A percentile compares a stretch with the other conserved stretches of the same genome.
Conservation (phyloP, 1,140 invertebrate genomes). For the Pteromalus puparum region DNA sequence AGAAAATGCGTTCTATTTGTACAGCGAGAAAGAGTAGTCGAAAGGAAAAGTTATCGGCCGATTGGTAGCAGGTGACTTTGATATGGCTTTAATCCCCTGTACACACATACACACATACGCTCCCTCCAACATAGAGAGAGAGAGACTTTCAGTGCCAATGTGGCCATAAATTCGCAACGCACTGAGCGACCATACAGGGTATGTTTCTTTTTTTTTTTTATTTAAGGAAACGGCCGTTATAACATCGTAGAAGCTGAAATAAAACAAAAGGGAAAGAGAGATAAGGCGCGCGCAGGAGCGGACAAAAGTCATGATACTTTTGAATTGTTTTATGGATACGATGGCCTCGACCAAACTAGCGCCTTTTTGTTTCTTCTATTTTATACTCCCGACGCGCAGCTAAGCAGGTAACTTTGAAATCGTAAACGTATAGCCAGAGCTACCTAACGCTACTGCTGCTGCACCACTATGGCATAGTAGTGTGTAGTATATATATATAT, state of each 20-base stretch:
- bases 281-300: neutral
- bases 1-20: conserved; percentile 6
- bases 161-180: conserved; percentile 16
- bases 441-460: too few relatives aligned
- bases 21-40: conserved; percentile 1
- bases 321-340: conserved; percentile 49
- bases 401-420: conserved; percentile 53
- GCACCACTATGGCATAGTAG: too few relatives aligned
- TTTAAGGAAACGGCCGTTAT: neutral
- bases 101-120: neutral
- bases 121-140: too few relatives aligned
- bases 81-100: conserved; percentile 1
- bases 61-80: conserved; percentile 45
- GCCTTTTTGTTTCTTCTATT: conserved; percentile 21
- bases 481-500: too few relatives aligned
- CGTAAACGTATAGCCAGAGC: conserved; percentile 46
- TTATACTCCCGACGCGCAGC: conserved; percentile 12
- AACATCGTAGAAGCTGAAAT: neutral
- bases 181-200: too few relatives aligned
- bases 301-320: conserved; percentile 47
- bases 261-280: neutral
- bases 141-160: conserved; percentile 33
- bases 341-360: conserved; percentile 40
- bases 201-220: neutral
- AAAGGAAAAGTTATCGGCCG: neutral